Percentiles rank a stretch among this genome's conserved stretches.
These are phyloP conservation scores for Limosa lapponica DNA, from an alignment of 2,797 vertebrate genomes.

Conservation along the genomic window DNA sequence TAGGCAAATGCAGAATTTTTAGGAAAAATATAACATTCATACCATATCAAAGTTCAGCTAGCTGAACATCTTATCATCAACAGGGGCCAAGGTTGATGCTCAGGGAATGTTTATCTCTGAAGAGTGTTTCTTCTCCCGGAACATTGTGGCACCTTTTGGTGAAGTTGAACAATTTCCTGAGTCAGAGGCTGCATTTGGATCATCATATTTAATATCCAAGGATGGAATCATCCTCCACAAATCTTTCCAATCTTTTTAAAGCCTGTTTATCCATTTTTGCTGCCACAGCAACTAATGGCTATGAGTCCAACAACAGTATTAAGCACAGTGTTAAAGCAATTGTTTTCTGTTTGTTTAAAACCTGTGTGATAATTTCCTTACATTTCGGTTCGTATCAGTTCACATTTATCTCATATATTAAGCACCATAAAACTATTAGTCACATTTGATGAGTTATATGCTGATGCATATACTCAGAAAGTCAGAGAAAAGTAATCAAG, in stretches of 20 bases:
- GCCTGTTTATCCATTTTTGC: not conserved
- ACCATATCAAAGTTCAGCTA: not conserved
- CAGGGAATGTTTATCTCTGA: not conserved
- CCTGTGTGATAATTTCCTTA: not conserved
- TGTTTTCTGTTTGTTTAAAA: slow-evolving; percentile 4
- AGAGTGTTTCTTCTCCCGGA: not conserved
- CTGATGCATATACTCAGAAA: not conserved
- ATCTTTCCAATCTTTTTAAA: not conserved
- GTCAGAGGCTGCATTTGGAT: not conserved
- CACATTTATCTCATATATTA: not conserved
- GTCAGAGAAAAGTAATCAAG: not conserved
- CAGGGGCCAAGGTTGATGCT: not conserved
- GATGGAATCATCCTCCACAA: not conserved
- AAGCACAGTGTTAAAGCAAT: not conserved
- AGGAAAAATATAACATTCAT: not conserved
- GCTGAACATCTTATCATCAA: not conserved
- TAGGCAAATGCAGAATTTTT: not conserved
- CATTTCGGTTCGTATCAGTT: not conserved
- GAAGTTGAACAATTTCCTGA: not conserved
- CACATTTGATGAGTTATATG: not conserved
- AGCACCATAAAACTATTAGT: not conserved
- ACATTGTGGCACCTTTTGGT: not conserved
- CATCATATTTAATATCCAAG: not conserved
- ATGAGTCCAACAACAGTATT: not conserved
- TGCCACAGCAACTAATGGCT: not conserved